A percentile compares a stretch with the other conserved stretches of the same genome.
Conservation (phyloP, 2,888 invertebrate genomes). For the Diaprepes abbreviatus region DNA sequence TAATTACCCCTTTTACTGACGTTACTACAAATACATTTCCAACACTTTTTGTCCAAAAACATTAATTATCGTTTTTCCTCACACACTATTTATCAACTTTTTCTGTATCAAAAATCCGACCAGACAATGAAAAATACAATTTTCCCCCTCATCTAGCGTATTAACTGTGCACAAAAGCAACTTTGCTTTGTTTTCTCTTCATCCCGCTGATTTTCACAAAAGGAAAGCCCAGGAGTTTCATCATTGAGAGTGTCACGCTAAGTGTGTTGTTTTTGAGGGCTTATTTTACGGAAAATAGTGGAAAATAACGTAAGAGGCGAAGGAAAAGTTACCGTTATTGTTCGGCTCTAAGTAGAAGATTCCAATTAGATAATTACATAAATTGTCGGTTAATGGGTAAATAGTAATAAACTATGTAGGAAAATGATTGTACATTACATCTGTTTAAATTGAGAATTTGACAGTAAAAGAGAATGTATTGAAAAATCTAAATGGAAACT, state of each 20-base stretch:
- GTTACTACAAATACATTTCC: too few species aligned
- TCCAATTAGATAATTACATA: constrained; percentile 39
- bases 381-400: constrained; percentile 9
- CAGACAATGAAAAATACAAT: constrained; percentile 53
- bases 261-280: constrained; percentile 48
- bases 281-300: constrained; percentile 44
- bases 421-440: too few species aligned
- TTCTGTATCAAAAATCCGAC: constrained; percentile 10
- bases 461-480: too few species aligned
- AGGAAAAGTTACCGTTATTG: constrained; percentile 39
- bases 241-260: constrained; percentile 48
- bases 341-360: constrained; percentile 28
- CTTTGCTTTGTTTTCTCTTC: constrained; percentile 46
- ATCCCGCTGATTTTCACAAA: constrained; percentile 42
- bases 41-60: background rate
- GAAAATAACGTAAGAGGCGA: constrained; percentile 33
- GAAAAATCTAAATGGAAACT: too few species aligned
- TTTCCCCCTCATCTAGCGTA: constrained; percentile 50
- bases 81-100: constrained; percentile 7
- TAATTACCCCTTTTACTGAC: too few species aligned
- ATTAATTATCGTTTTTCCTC: constrained; percentile 5
- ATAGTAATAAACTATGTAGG: too few species aligned
- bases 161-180: constrained; percentile 51
- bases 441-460: too few species aligned
- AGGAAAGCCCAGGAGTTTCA: constrained; percentile 44